phyloP scores from a whole-genome alignment of 2,888 invertebrate species.

The Malthinus flaveolus region DNA sequence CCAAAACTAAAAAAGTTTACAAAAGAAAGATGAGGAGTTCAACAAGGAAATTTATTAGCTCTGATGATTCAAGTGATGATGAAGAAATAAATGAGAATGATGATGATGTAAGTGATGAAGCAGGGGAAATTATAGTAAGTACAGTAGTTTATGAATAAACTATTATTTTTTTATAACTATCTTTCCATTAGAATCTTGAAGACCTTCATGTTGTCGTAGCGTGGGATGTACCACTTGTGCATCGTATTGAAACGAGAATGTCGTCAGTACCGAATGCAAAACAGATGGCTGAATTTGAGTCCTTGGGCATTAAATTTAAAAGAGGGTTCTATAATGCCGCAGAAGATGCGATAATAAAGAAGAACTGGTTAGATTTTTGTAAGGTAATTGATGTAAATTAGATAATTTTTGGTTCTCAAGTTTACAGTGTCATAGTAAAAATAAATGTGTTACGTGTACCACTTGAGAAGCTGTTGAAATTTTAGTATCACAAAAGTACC shows the following conservation, averaged over 20 bases:
- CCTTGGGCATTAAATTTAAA: not conserved
- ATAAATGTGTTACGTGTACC: too few relatives aligned
- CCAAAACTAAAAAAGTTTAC: too few relatives aligned
- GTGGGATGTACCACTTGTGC: not conserved
- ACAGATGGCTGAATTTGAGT: not conserved
- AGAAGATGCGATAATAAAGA: constrained; percentile 8
- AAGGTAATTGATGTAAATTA: not conserved
- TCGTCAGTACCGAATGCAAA: constrained; percentile 1
- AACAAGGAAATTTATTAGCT: too few relatives aligned
- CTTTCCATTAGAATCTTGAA: not conserved
- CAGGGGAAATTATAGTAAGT: too few relatives aligned
- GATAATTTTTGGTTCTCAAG: not conserved
- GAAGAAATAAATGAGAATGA: too few relatives aligned
- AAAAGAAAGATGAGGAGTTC: too few relatives aligned
- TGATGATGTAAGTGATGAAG: too few relatives aligned
- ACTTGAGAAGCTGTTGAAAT: too few relatives aligned
- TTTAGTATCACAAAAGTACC: not conserved
- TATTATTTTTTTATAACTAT: not conserved
- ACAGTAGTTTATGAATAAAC: too few relatives aligned
- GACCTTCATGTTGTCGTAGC: not conserved
- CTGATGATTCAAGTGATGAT: too few relatives aligned
- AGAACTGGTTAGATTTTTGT: constrained; percentile 8
- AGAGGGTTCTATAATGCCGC: constrained; percentile 1
- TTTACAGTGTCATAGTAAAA: too few relatives aligned
- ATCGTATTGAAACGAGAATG: constrained; percentile 7